These are phyloP conservation scores for Pelecanoides urinatrix DNA, from an alignment of 2,113 vertebrate genomes.

Conservation along the genomic window DNA sequence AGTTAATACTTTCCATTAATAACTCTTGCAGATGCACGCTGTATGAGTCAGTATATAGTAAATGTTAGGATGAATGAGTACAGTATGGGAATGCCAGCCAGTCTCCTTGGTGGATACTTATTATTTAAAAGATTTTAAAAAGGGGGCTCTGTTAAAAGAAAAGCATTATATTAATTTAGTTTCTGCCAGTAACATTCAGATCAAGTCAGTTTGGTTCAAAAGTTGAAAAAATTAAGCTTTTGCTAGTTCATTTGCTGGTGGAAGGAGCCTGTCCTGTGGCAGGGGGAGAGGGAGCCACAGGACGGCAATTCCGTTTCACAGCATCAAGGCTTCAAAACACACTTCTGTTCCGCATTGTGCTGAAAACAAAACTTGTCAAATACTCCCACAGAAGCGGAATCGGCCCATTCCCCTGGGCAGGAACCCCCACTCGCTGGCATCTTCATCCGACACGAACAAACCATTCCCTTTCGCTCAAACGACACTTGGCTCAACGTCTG, in stretches of 20 bases:
- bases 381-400: neutral
- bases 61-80: neutral
- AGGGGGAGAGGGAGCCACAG: neutral
- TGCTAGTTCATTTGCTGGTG: neutral
- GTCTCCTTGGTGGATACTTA: neutral
- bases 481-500: neutral
- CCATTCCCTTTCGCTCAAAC: neutral
- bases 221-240: neutral
- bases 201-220: neutral
- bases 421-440: neutral
- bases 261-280: neutral
- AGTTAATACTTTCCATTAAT: constrained; percentile 48
- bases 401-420: rapidly evolving
- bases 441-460: neutral
- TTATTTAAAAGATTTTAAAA: neutral
- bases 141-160: neutral
- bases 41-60: constrained; percentile 24
- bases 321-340: neutral
- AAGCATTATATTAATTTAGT: neutral
- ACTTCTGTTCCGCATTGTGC: neutral
- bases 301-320: neutral
- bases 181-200: neutral
- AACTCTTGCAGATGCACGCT: neutral
- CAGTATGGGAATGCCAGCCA: neutral
- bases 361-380: neutral